Evolutionary conservation across 2,888 invertebrate genomes (phyloP).

Genomic region (Spisula subtruncata): DNA sequence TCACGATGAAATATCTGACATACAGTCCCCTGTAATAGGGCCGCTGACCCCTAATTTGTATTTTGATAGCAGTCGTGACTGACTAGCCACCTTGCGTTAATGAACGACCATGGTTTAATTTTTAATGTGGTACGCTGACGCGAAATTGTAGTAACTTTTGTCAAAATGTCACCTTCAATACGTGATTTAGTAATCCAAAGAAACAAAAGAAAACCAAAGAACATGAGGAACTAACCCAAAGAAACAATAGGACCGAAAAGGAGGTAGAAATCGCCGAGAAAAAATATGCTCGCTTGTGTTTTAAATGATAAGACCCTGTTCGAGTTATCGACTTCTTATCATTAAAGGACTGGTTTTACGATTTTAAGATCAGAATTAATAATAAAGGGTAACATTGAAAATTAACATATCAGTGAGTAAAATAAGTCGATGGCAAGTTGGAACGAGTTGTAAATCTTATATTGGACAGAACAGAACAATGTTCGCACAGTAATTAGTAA

Average conservation of each 20-base stretch:
- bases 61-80: slow-evolving; percentile 33
- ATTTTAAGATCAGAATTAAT: slow-evolving; percentile 1
- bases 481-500: neutral
- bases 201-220: slow-evolving; percentile 38
- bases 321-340: slow-evolving; percentile 12
- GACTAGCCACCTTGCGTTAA: slow-evolving; percentile 48
- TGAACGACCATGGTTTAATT: slow-evolving; percentile 17
- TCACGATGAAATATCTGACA: slow-evolving; percentile 42
- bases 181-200: slow-evolving; percentile 46
- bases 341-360: neutral
- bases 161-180: slow-evolving; percentile 19
- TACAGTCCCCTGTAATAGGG: slow-evolving; percentile 40
- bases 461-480: neutral
- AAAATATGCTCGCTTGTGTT: slow-evolving; percentile 26
- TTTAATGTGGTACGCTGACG: slow-evolving; percentile 30
- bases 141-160: slow-evolving; percentile 38
- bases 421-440: neutral
- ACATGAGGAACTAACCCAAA: slow-evolving; percentile 20
- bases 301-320: slow-evolving; percentile 6
- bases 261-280: neutral
- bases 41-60: slow-evolving; percentile 54
- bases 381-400: slow-evolving; percentile 12
- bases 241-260: slow-evolving; percentile 17
- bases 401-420: slow-evolving; percentile 19
- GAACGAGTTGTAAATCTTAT: slow-evolving; percentile 2